These are phyloP conservation scores for Antheraea assamensis DNA, from an alignment of 2,888 invertebrate species.

Conservation along the genomic window DNA sequence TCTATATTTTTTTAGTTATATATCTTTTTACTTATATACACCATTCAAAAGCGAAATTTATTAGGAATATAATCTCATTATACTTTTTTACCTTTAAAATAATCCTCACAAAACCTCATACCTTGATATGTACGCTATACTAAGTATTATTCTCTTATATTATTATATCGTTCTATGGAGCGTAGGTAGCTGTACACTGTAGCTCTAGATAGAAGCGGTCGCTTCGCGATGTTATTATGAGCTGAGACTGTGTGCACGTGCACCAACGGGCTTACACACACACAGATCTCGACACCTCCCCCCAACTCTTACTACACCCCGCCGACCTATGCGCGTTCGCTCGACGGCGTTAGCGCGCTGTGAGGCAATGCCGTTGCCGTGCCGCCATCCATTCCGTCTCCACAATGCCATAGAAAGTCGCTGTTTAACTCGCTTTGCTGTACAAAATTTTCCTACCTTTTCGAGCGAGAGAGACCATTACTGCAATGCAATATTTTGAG, in stretches of 20 bases:
- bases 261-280: slow-evolving; percentile 51
- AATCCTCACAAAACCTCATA: not conserved
- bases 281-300: slow-evolving; percentile 37
- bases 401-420: slow-evolving; percentile 82
- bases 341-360: slow-evolving; percentile 69
- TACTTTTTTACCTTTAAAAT: not conserved
- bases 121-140: not conserved
- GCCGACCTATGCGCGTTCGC: slow-evolving; percentile 52
- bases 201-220: slow-evolving; percentile 71
- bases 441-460: slow-evolving; percentile 77
- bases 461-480: slow-evolving; percentile 62
- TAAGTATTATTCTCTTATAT: slow-evolving; percentile 40
- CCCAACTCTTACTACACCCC: slow-evolving; percentile 43
- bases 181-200: slow-evolving; percentile 71
- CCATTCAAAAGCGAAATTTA: too few species aligned
- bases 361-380: slow-evolving; percentile 79
- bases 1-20: too few species aligned
- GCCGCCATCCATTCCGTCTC: slow-evolving; percentile 76
- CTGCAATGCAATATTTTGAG: slow-evolving; percentile 49
- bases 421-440: slow-evolving; percentile 74
- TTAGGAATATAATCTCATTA: not conserved
- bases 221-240: slow-evolving; percentile 71
- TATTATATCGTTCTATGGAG: slow-evolving; percentile 52
- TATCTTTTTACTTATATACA: too few species aligned
- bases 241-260: slow-evolving; percentile 58